These are phyloP conservation scores for Lagenorhynchus albirostris DNA, from an alignment of 2,113 vertebrate genomes.

Conservation along the genomic window DNA sequence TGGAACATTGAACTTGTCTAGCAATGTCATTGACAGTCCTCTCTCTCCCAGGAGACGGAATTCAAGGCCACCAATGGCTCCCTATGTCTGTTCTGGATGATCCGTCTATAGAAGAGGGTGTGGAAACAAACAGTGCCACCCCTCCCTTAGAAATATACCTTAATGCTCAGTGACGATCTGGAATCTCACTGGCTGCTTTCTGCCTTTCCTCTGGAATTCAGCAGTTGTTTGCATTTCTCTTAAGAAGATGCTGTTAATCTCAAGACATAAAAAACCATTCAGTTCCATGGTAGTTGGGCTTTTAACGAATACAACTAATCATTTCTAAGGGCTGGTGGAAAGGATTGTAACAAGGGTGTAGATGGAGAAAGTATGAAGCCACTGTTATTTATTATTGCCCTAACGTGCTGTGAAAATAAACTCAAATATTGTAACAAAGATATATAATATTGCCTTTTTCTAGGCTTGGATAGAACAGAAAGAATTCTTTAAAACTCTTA, in stretches of 20 bases:
- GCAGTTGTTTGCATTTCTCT: conserved; percentile 59
- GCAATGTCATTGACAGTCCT: neutral
- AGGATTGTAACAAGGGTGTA: conserved; percentile 52
- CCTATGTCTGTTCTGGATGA: neutral
- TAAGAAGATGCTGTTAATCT: conserved; percentile 53
- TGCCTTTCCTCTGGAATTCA: conserved; percentile 52
- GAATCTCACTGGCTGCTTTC: conserved; percentile 31
- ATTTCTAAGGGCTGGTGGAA: conserved; percentile 36
- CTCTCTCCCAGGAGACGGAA: neutral
- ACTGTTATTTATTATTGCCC: conserved; percentile 64
- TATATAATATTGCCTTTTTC: conserved; percentile 41
- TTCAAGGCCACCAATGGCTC: neutral
- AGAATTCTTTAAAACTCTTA: conserved; percentile 68
- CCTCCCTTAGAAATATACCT: neutral
- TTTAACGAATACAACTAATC: conserved; percentile 72
- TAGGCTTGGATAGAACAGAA: conserved; percentile 69
- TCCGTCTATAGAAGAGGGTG: neutral
- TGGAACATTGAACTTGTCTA: neutral
- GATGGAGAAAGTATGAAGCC: conserved; percentile 58
- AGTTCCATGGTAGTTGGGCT: conserved; percentile 30
- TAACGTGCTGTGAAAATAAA: conserved; percentile 74
- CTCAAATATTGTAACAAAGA: conserved; percentile 67
- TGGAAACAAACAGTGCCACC: neutral
- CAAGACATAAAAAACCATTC: conserved; percentile 63
- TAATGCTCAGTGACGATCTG: neutral